Evolutionary conservation across 2,113 vertebrate genomes (phyloP).

Genomic region (Austrofundulus limnaeus): DNA sequence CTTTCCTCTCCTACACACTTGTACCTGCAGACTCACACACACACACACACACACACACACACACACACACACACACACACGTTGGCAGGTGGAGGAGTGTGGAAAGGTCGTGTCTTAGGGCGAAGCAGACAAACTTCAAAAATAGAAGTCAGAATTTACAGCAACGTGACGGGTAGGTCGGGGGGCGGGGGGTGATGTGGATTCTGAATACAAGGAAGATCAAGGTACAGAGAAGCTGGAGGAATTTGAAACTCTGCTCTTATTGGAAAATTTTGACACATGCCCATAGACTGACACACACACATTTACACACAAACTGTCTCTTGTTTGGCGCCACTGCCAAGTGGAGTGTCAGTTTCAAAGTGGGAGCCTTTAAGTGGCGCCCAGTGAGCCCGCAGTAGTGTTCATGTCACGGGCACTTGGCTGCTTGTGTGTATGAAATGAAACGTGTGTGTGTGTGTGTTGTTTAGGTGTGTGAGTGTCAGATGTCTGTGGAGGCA

Average conservation of each 20-base stretch:
- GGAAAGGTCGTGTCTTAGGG: conserved; percentile 48
- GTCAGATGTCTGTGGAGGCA: conserved; percentile 52
- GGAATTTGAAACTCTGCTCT: conserved; percentile 34
- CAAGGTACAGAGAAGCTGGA: conserved; percentile 21
- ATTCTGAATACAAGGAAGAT: conserved; percentile 2
- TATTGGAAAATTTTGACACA: conserved; percentile 30
- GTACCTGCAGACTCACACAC: not conserved
- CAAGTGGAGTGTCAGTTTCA: conserved; percentile 73
- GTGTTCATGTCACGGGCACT: conserved; percentile 71
- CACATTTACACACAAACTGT: conserved; percentile 35
- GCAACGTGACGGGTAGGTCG: conserved; percentile 7
- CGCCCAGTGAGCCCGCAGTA: conserved; percentile 62
- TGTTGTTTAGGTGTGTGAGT: conserved; percentile 40
- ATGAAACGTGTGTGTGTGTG: conserved; percentile 43
- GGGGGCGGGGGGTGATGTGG: conserved; percentile 5
- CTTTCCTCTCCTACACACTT: conserved; percentile 29
- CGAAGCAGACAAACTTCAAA: conserved; percentile 39
- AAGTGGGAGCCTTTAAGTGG: conserved; percentile 73
- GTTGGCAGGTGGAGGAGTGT: conserved; percentile 33
- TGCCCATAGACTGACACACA: not conserved
- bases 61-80: conserved; percentile 13
- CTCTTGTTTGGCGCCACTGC: conserved; percentile 62
- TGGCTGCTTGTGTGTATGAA: conserved; percentile 49
- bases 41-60: conserved; percentile 4
- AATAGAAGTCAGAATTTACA: conserved; percentile 51